Percentiles rank a stretch among this genome's conserved stretches.
phyloP scores from a whole-genome alignment of 35 echinoderm and acorn worm species.

The Lytechinus variegatus region DNA sequence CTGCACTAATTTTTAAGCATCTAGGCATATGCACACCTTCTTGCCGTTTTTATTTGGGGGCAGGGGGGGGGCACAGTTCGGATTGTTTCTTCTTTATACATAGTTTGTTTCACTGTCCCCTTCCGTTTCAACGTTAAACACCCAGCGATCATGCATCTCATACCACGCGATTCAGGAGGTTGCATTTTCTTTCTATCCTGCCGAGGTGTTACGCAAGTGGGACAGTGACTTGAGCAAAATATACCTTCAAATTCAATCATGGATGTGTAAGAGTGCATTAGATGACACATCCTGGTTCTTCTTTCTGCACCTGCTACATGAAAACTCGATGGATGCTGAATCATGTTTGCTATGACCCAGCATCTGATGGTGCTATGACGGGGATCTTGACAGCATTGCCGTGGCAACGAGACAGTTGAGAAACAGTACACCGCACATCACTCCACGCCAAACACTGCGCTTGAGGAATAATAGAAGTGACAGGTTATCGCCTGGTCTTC shows the following conservation, averaged over 20 bases:
- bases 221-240: neutral
- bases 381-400: neutral
- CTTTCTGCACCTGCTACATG: neutral
- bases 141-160: neutral
- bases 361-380: neutral
- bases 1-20: no score
- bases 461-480: neutral
- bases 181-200: neutral
- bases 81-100: neutral
- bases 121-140: neutral
- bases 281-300: slow-evolving; percentile 2
- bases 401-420: slow-evolving; percentile 2
- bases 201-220: neutral
- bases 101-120: neutral
- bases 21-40: no score
- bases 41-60: no score
- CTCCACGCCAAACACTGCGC: neutral
- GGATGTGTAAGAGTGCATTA: neutral
- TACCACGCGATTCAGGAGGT: neutral
- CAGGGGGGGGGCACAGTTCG: no score
- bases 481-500: neutral
- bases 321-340: neutral
- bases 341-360: neutral
- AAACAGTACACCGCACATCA: neutral
- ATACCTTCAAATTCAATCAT: neutral